Base-by-base conservation (phyloP, 2,888 invertebrate species). In the Trichopoda pennipes region DNA sequence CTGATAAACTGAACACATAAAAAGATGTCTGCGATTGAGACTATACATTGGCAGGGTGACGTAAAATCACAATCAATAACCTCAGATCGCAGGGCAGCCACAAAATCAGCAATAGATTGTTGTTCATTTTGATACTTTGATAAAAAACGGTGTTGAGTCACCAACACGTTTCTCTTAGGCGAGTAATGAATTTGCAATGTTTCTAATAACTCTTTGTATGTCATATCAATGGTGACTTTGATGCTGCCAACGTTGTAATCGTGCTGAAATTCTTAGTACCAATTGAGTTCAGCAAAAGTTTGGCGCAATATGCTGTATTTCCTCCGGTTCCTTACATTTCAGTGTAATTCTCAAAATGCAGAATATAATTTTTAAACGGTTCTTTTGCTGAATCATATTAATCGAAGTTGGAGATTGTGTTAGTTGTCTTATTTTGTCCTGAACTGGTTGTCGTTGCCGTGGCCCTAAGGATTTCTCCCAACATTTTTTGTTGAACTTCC, bases 131-230 rank as follows among this genome's bases (percentile, higher is more conserved):
- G 66, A 17, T 68, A 75, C 38, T 53, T 74, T 0, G 55, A 64
- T 12, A 76, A 35, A 28, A 76, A 76, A 12, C 49, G 38, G 35
- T 77, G 76, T 28, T 77, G 76, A 6, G 44, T 47, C 14, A 77
- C 69, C 10, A 76, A 21, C 2, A 68, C 6, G 17, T 75, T 66
- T 10, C 35, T 58, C 23, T 49, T 74, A 2, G 60, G 60, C 1
- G 51, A 49, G 7, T 61, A 55, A 32, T 77, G 55, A 16, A 12
- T 23, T 51, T 21, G 3, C 16, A 53, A 14, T 21, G 14, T 3
- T 14, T 23, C 12, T 1, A 21, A 2, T 3, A 53, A 49, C 9
- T 66, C 75, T 4, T 75, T 51, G 17, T 14, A 17, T 1, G 4
- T 17, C 1, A 47, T 2, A 14, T 47, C 44, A 10, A 38, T 2